Evolutionary conservation across 2,888 invertebrate species (phyloP), one percentile per base, ranked within the genome.

Genomic region (Seladonia tumulorum): DNA sequence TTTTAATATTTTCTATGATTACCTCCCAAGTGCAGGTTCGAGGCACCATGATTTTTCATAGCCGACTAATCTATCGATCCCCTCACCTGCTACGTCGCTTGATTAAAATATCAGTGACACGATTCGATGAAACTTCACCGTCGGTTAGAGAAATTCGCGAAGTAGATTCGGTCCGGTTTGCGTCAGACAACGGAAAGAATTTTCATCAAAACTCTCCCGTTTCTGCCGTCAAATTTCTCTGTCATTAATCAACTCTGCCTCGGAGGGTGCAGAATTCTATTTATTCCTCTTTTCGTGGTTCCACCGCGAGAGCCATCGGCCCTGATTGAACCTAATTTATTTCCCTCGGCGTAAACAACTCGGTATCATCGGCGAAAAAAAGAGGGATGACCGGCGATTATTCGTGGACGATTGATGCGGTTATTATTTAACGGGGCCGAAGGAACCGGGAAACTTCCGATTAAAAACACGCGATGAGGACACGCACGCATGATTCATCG

Each of bases 251-350:
- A 71, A 81, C n/a, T n/a, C 42, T 42, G 39, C 68, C 39, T 18
- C 49, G 78, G n/a, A 70, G 42, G 70, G 47, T 35, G 72, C 72
- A 53, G 63, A 76, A 81, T 76, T 81, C 76, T 53, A 76, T 82
- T 81, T 47, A 76, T 76, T 83, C 76, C 47, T 72, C 60, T 63
- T 53, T 49, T 16, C 71, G 49, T 63, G 81, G 81, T 35, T 49
- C 42, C 47, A 1, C 10, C 25, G 18, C 60, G 47, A 75, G 14
- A 45, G 76, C 71, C 63, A 72, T 81, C 71, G 76, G 25, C 71
- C 63, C 82, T 76, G 82, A 83, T 81, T 72, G 76, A 66, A 76
- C 45, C 63, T 83, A 82, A 83, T 83, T 83, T 72, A 76, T 81
- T 81, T 81, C 72, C 76, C 63, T 49, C 63, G 45, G 45, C 76